phyloP scores from a whole-genome alignment of 1,140 invertebrate genomes.

The Ostrea denselamellosa region DNA sequence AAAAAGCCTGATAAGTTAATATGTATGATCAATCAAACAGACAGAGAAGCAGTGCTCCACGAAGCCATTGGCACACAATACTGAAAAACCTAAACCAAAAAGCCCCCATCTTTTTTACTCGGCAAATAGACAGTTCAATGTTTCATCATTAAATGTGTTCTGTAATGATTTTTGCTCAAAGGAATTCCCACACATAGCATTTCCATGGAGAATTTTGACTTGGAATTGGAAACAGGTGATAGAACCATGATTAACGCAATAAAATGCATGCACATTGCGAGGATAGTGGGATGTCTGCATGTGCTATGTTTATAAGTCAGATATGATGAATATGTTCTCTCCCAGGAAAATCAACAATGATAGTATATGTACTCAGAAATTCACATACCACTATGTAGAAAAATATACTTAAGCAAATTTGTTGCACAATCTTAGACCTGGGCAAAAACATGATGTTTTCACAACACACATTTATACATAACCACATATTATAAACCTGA shows the following conservation, averaged over 20 bases:
- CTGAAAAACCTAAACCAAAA: background rate
- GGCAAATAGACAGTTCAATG: conserved; percentile 13
- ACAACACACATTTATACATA: too few species aligned
- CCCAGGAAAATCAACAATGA: too few species aligned
- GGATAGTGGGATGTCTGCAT: background rate
- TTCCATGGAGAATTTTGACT: background rate
- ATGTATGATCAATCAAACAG: conserved; percentile 20
- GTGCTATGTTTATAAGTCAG: background rate
- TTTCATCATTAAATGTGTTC: conserved; percentile 29
- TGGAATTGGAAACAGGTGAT: conserved; percentile 26
- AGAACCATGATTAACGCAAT: background rate
- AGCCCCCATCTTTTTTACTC: background rate
- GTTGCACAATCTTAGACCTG: too few species aligned
- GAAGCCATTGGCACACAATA: conserved; percentile 18
- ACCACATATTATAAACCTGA: too few species aligned
- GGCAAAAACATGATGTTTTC: too few species aligned
- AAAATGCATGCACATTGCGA: background rate
- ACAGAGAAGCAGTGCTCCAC: background rate
- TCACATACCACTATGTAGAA: too few species aligned
- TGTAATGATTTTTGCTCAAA: conserved; percentile 32
- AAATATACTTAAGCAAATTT: too few species aligned
- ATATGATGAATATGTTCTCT: too few species aligned
- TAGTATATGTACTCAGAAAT: too few species aligned
- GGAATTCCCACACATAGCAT: background rate
- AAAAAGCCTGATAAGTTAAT: conserved; percentile 7